A percentile compares a stretch with the other conserved stretches of the same genome.
Evolutionary conservation across 2,797 vertebrate genomes (phyloP).

Genomic region (Pitangus sulphuratus): DNA sequence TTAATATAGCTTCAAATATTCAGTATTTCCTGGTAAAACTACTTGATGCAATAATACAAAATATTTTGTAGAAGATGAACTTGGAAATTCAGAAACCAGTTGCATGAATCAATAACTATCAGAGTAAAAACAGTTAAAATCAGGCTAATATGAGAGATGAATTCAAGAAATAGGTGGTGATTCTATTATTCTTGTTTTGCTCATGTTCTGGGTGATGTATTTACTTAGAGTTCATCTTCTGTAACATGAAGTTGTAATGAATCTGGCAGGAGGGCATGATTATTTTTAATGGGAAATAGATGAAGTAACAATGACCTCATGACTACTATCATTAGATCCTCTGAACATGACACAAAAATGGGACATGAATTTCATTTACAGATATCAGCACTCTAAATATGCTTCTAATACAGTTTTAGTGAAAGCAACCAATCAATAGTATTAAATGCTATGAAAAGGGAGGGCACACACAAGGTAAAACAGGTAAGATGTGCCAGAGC

Average conservation of each 20-base stretch:
- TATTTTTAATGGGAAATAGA: background rate
- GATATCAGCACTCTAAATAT: background rate
- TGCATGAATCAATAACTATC: background rate
- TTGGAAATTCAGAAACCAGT: background rate
- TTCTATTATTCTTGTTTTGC: background rate
- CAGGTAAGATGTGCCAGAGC: background rate
- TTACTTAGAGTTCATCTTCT: background rate
- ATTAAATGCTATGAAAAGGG: background rate
- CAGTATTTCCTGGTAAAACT: background rate
- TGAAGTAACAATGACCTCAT: background rate
- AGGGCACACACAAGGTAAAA: background rate
- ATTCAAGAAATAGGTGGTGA: background rate
- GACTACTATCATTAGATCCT: background rate
- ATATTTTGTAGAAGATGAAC: background rate
- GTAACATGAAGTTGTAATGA: background rate
- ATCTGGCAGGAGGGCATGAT: background rate
- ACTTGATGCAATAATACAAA: background rate
- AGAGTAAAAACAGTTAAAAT: background rate
- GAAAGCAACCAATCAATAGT: background rate
- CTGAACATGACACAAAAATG: background rate
- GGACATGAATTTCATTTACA: background rate
- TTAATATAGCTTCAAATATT: background rate
- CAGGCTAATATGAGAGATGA: background rate
- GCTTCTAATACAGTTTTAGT: background rate
- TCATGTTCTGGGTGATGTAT: rapidly evolving